These are phyloP conservation scores for Callipepla californica DNA, from an alignment of 2,113 vertebrate species.

Conservation along the genomic window DNA sequence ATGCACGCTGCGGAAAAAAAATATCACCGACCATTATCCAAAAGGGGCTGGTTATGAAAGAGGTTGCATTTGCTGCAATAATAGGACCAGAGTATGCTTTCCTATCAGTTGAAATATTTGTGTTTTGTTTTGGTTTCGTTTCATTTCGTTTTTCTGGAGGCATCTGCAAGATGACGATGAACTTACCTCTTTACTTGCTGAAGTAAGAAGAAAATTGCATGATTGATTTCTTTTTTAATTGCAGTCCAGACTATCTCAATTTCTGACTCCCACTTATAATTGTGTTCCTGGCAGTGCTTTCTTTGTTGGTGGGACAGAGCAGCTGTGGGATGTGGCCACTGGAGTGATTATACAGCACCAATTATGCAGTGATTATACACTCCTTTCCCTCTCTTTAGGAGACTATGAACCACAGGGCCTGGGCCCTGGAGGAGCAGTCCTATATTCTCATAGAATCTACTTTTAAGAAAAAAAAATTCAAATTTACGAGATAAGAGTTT, in stretches of 20 bases:
- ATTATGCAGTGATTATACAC: background rate
- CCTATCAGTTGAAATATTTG: slow-evolving; percentile 30
- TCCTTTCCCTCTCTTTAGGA: background rate
- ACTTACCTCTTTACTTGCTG: slow-evolving; percentile 13
- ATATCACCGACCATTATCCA: slow-evolving; percentile 42
- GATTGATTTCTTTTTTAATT: slow-evolving; percentile 43
- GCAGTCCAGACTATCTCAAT: slow-evolving; percentile 21
- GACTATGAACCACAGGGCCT: background rate
- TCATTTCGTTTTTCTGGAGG: slow-evolving; percentile 38
- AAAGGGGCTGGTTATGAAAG: slow-evolving; percentile 60
- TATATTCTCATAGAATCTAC: background rate
- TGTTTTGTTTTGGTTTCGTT: background rate
- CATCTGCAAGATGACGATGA: slow-evolving; percentile 64
- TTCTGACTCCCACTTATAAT: slow-evolving; percentile 39
- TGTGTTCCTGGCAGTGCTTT: background rate
- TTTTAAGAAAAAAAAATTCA: slow-evolving; percentile 3
- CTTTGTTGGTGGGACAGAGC: background rate
- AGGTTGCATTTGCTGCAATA: slow-evolving; percentile 33
- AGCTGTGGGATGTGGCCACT: background rate
- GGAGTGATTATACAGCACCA: background rate
- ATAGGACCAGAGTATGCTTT: slow-evolving; percentile 1
- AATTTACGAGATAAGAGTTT: slow-evolving; percentile 8
- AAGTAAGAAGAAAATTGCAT: slow-evolving; percentile 45
- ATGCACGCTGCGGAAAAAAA: slow-evolving; percentile 48
- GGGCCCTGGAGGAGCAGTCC: background rate